Base-by-base conservation (phyloP, 1,140 invertebrate genomes). In the Lordiphosa mommai region DNA sequence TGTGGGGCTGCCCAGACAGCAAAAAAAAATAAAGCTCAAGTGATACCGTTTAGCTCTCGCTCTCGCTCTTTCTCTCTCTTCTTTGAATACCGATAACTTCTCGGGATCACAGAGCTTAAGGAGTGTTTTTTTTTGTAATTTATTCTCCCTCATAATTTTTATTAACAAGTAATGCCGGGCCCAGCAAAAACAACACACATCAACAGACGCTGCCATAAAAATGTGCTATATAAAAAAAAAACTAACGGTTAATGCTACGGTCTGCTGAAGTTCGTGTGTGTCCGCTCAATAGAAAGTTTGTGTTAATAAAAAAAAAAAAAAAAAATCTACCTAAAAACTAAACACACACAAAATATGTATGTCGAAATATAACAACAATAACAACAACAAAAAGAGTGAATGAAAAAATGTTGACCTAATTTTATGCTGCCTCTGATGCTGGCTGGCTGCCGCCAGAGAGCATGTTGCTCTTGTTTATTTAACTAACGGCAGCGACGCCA, bases 381-480 rank as follows among this genome's bases (percentile, higher is more conserved):
- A 52, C 50, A 61, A 47, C 58, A 58, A 56, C 47, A 57, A 57
- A 57, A 84, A 76, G 68, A 82, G 74, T 86, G 80, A 86, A 87
- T 87, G 84, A 84, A 87, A 87, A 84, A 87, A 87, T 87, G 84
- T 87, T 87, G 84, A 87, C 84, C 84, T 73, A 87, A 87, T 87
- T 87, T 86, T 47, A 37, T 56, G 56, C 48, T 55, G 74, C 55
- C 33, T 55, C 57, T 17, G 51, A 27, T 29, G 38, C 34, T 13
- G 46, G 2, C 36, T 4, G 20, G 46, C 20, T 33, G 50, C 14
- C 47, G 33, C 16, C 38, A 20, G 17, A 17, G 13, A 41, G 20
- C 10, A 20, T 14, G 52, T 32, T 55, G 60, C 52, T 34, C 60
- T 68, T 68, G 65, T 68, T 68, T 68, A 68, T 67, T 68, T 67